Conservation (phyloP, 2,888 invertebrate species). For the Drosophila gaucha region DNA sequence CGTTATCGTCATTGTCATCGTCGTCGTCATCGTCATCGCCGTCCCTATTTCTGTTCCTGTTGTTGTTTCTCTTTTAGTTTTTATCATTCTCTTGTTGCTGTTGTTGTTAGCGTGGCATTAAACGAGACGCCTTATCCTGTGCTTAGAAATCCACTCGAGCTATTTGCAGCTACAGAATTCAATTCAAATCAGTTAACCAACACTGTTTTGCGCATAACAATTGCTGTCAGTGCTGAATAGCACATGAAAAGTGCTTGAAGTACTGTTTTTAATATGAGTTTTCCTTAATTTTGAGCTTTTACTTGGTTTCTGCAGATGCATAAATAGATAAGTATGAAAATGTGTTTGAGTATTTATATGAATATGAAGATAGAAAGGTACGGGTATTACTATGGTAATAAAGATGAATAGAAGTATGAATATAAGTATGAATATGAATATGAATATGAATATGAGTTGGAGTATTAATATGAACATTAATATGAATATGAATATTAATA, state of each 20-base stretch:
- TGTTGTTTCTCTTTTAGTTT: slow-evolving; percentile 1
- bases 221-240: slow-evolving; percentile 4
- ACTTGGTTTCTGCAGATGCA: neutral
- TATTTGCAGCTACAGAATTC: slow-evolving; percentile 2
- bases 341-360: neutral
- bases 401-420: neutral
- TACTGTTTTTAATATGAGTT: neutral
- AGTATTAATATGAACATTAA: neutral
- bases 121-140: slow-evolving; percentile 6
- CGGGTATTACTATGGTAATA: neutral
- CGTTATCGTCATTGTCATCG: slow-evolving; percentile 50
- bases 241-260: neutral
- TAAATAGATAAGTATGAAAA: neutral
- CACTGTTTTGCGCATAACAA: slow-evolving; percentile 3
- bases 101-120: slow-evolving; percentile 1
- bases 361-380: neutral
- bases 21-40: slow-evolving; percentile 7
- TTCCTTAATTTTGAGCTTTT: neutral
- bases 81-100: neutral
- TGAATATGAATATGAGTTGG: neutral
- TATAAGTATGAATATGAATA: neutral
- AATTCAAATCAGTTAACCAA: slow-evolving; percentile 7
- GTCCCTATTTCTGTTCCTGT: neutral
- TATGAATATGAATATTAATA: neutral
- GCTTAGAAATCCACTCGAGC: neutral